Base-by-base conservation (phyloP, 2,797 vertebrate species). In the Fringilla coelebs region DNA sequence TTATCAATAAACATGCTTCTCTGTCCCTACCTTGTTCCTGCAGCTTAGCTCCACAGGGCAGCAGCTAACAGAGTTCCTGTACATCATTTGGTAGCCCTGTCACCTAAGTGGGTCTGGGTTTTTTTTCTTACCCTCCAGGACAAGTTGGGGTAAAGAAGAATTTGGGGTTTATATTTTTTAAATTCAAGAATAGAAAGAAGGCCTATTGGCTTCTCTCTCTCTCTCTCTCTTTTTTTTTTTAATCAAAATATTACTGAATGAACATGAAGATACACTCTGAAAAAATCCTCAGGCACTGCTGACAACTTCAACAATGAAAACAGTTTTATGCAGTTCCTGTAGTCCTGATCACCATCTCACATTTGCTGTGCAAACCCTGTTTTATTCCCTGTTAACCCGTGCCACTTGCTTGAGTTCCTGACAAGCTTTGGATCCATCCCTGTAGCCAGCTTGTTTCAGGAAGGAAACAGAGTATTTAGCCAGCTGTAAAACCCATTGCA, bases 121-220 rank as follows among this genome's bases (percentile, higher is more conserved):
- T 60, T 87, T 8, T 2, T 6, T 66, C 43, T 66, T 52, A 3
- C 7, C 1, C 7, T 63, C 34, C 13, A 67, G 52, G 17, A 52
- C 6, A 81, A 52, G 3, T 2, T 34, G 7, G 5, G 3, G 3
- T 45, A 19, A 90, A 83, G 38, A 82, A 82, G 41, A 36, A 60
- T 43, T 32, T 60, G 15, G 8, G 2, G 5, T 46, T 82, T 49
- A 73, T 5, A 22, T 6, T 29, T 76, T 40, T 41, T 1, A 31
- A 62, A 51, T 41, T 7, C 32, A 26, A 66, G 6, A 54, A 73
- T 55, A 2, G 11, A 65, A 61, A 46, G 6, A 45, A 40, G 8
- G 4, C 2, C 8, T 68, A 6, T 6, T 6, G 2, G 6, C 52
- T 89, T 73, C 4, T 45, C 3, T 34, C 2, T 17, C 5, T 25